Percentiles rank a stretch among this genome's conserved stretches.
These are phyloP conservation scores for Odontophorus gujanensis DNA, from an alignment of 2,113 vertebrate species.

Conservation along the genomic window DNA sequence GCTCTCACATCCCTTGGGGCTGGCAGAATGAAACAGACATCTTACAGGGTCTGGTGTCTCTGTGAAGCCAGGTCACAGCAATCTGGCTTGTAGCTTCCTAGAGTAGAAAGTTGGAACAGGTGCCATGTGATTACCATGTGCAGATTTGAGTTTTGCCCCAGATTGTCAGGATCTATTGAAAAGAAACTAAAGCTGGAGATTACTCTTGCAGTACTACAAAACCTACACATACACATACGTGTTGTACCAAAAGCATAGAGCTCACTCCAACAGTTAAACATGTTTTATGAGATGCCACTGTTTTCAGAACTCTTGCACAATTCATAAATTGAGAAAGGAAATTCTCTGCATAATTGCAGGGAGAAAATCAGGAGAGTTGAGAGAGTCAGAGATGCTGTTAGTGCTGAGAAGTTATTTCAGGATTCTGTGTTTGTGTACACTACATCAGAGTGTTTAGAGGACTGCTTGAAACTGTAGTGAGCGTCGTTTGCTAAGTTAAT, in stretches of 20 bases:
- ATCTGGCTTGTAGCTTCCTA: neutral
- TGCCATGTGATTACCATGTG: neutral
- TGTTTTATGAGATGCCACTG: neutral
- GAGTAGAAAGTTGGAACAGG: neutral
- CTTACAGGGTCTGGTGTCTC: neutral
- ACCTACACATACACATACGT: neutral
- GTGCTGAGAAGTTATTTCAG: neutral
- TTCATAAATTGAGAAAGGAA: neutral
- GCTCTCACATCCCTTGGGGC: neutral
- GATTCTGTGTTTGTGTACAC: neutral
- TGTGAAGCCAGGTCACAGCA: neutral
- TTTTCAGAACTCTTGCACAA: neutral
- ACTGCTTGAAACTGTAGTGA: neutral
- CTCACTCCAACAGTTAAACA: neutral
- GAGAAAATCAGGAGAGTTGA: neutral
- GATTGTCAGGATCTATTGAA: neutral
- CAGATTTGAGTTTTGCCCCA: neutral
- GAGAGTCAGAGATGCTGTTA: neutral
- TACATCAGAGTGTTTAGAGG: neutral
- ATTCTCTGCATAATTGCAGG: neutral
- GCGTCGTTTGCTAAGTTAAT: neutral
- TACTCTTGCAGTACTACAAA: neutral
- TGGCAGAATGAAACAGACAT: neutral
- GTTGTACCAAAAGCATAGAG: neutral
- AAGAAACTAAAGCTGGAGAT: neutral